Base-by-base conservation (phyloP, 2,113 vertebrate genomes). In the Ceratotherium simum region DNA sequence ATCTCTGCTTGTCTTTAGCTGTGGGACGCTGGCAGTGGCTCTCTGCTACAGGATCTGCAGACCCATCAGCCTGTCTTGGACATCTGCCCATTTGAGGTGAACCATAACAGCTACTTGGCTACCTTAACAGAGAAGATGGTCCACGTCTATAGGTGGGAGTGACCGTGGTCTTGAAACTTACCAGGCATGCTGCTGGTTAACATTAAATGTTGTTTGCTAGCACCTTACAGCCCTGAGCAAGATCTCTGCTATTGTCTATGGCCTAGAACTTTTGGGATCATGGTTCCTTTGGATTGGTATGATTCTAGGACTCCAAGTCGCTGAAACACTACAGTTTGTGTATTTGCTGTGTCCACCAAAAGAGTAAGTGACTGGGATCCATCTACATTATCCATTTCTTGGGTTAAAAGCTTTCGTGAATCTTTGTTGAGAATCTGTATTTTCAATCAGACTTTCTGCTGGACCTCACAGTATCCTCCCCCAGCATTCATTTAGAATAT, bases 111-210 rank as follows among this genome's bases (percentile, higher is more conserved):
- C 98, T 99, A 99, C 95, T 98, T 99, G 98, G 99, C 99, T 20
- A 99, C 99, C 5, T 99, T 99, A 54, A 99, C 99, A 0, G 99
- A 99, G 98, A 99, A 99, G 98, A 99, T 96, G 93, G 99, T 99
- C 76, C 99, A 99, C 96, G 97, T 99, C 83, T 99, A 99, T 98
- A 99, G 98, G 96, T 99, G 99, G 99, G 99, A 99, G 91, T 99
- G 98, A 99, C 64, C 3, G 1, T 72, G 33, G 33, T 58, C 64
- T 75, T 79, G 67, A 95, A 60, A 75, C 39, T 20, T 70, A 54
- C 0, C 20, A 60, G 9, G 54, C 81, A 13, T 48, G 18, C 76
- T 79, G 42, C 93, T 91, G 25, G 31, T 83, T 89, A 90, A 65
- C 9, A 12, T 88, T 81, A 79, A 60, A 16, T 88, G 39, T 93